Evolutionary conservation across 2,113 vertebrate genomes (phyloP), one percentile per base, ranked within the genome.

Genomic region (Emberiza fucata): DNA sequence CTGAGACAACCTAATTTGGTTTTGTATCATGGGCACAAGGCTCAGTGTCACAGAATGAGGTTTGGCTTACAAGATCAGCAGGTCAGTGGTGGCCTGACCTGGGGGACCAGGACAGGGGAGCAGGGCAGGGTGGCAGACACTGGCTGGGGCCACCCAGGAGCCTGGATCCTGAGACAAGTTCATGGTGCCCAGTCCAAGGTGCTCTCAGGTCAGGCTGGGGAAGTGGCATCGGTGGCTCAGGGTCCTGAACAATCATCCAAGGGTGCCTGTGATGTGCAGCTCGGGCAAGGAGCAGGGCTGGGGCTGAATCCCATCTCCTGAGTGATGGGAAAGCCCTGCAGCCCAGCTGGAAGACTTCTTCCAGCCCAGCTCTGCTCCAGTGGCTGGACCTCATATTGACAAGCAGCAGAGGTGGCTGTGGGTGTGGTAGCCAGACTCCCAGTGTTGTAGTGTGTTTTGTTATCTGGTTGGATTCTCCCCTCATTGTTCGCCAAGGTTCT

Each of bases 81-180:
- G 21, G 24, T 16, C 50, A 25, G 23, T 29, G 28, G 23, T 25
- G 45, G 20, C 37, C 8, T 0, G 3, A 27, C 15, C 0, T 0
- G 0, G 13, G 13, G 18, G 10, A 16, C 12, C 24, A 31, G 79
- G 66, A 7, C 0, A 1, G 15, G 54, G 21, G 31, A 92, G 25
- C 17, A 63, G 19, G 27, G 7, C 24, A 64, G 39, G 21, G 6
- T 54, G 1, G 2, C 42, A 81, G 47, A 24, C 28, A 2, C 28
- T 48, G 21, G 29, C 24, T 1, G 0, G 16, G 40, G 3, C n/a
- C 16, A 56, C 11, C 1, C 16, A 31, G 37, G 24, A 10, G 12
- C 15, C 44, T 6, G 3, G 21, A 23, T 54, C 25, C 31, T 1
- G 11, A 44, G 21, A 29, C 12, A 51, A 56, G 25, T 4, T 27